Evolutionary conservation across 2,113 vertebrate species (phyloP).

Genomic region (Engraulis encrasicolus): DNA sequence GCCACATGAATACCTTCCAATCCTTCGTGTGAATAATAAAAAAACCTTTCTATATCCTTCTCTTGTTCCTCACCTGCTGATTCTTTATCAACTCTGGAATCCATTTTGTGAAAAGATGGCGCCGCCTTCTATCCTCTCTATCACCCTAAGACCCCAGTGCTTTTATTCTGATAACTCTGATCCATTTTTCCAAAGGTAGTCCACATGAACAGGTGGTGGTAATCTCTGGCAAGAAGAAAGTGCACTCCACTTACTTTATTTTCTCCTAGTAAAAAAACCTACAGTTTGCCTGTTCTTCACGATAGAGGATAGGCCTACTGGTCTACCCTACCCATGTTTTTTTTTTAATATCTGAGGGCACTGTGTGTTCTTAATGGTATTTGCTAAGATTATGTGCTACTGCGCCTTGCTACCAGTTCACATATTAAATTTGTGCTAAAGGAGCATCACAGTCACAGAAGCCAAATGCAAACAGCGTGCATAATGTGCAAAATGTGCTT

Average conservation of each 20-base stretch:
- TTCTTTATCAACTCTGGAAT: background rate
- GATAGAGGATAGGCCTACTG: background rate
- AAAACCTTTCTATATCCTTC: too few relatives aligned
- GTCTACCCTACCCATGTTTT: background rate
- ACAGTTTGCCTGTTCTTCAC: background rate
- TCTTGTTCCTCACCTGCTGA: too few relatives aligned
- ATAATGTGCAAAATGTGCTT: background rate
- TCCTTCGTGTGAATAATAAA: background rate
- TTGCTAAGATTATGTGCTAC: background rate
- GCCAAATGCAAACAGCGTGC: too few relatives aligned
- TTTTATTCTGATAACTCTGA: background rate
- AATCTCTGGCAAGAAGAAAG: background rate
- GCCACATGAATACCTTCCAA: too few relatives aligned
- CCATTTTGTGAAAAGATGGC: background rate
- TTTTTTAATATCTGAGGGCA: background rate
- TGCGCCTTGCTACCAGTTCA: too few relatives aligned
- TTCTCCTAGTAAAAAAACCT: background rate
- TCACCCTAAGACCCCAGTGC: background rate
- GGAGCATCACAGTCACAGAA: too few relatives aligned
- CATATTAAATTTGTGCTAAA: too few relatives aligned
- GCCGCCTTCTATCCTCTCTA: background rate
- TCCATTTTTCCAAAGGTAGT: background rate
- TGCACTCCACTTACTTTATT: background rate
- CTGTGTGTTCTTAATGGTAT: background rate
- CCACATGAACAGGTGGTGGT: background rate